A percentile compares a stretch with the other conserved stretches of the same genome.
These are phyloP conservation scores for Lomographa bimaculata DNA, from an alignment of 2,888 invertebrate genomes.

Conservation along the genomic window DNA sequence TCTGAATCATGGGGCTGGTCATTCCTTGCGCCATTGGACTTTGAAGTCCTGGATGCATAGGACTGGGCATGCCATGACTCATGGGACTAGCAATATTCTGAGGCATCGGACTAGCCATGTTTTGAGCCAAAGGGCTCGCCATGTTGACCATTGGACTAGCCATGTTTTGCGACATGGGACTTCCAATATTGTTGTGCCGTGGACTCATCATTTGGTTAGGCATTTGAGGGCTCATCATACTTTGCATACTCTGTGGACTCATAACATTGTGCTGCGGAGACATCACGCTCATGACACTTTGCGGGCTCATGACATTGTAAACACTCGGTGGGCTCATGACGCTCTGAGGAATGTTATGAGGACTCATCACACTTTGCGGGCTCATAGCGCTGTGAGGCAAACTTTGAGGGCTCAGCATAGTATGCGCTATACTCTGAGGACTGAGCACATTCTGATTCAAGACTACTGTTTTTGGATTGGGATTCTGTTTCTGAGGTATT, in stretches of 20 bases:
- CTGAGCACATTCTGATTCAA: constrained; percentile 72
- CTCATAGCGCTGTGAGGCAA: constrained; percentile 76
- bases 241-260: constrained; percentile 70
- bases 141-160: constrained; percentile 69
- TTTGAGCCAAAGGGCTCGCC: constrained; percentile 57
- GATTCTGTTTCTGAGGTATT: constrained; percentile 65
- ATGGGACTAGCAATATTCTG: constrained; percentile 71
- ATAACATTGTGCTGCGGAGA: constrained; percentile 59
- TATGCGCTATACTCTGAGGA: constrained; percentile 68
- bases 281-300: constrained; percentile 54
- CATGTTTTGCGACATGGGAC: constrained; percentile 63
- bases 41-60: constrained; percentile 70
- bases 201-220: constrained; percentile 78
- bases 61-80: constrained; percentile 75
- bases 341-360: constrained; percentile 65
- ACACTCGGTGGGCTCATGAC: constrained; percentile 58
- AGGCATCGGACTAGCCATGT: constrained; percentile 65
- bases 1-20: constrained; percentile 71
- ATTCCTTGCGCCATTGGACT: constrained; percentile 73
- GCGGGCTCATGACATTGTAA: constrained; percentile 75
- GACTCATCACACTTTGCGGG: constrained; percentile 76
- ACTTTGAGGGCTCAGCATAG: constrained; percentile 75
- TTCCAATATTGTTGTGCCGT: constrained; percentile 63
- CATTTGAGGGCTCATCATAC: constrained; percentile 77
- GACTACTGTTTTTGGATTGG: constrained; percentile 66